Percentiles rank a stretch among this genome's conserved stretches.
Conservation (phyloP, 1,140 invertebrate species). For the Schmidtea mediterranea region DNA sequence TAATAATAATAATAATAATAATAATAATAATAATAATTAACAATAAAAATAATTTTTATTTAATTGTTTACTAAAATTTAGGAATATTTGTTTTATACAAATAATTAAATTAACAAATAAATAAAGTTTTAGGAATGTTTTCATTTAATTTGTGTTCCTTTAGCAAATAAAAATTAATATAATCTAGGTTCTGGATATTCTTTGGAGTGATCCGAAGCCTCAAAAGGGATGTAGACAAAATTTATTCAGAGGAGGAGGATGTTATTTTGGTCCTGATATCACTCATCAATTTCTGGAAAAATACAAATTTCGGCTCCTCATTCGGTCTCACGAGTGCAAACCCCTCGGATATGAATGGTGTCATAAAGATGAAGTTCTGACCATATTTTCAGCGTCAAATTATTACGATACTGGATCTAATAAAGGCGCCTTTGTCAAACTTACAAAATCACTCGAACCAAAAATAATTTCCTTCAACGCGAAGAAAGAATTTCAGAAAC, state of each 20-base stretch:
- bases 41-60: too few relatives aligned
- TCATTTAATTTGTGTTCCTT: too few relatives aligned
- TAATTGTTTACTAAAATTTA: too few relatives aligned
- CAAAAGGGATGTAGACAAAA: constrained; percentile 43
- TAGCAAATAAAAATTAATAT: not conserved
- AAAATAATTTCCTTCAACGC: too few relatives aligned
- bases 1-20: too few relatives aligned
- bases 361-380: constrained; percentile 54
- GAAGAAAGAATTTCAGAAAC: too few relatives aligned
- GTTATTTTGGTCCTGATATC: constrained; percentile 63
- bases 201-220: constrained; percentile 64
- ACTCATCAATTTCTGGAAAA: constrained; percentile 44
- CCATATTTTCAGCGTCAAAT: constrained; percentile 71
- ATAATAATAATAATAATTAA: too few relatives aligned
- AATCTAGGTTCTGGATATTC: constrained; percentile 48
- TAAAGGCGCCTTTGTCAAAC: constrained; percentile 37
- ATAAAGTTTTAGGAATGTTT: too few relatives aligned
- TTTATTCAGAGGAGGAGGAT: constrained; percentile 53
- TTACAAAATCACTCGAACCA: too few relatives aligned
- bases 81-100: too few relatives aligned
- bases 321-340: constrained; percentile 72
- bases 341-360: constrained; percentile 56
- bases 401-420: constrained; percentile 73
- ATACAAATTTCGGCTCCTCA: constrained; percentile 43
- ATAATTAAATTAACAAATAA: too few relatives aligned